A percentile compares a stretch with the other conserved stretches of the same genome.
Evolutionary conservation across 2,888 invertebrate species (phyloP).

Genomic region (Brenthis hecate): DNA sequence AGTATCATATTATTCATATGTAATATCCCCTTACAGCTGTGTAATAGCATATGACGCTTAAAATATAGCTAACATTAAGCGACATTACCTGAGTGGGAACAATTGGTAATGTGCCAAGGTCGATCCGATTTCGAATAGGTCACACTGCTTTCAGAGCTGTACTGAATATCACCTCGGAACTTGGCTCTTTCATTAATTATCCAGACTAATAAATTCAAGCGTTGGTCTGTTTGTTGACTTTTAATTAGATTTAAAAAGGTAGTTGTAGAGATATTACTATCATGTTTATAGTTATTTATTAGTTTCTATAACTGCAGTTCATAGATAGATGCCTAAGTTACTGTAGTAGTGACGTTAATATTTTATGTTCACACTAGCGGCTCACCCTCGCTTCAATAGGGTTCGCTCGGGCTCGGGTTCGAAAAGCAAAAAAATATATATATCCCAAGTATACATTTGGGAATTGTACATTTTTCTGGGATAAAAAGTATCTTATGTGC

Average conservation of each 20-base stretch:
- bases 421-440: no score
- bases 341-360: no score
- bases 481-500: no score
- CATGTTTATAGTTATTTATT: neutral
- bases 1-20: no score
- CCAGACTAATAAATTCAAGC: constrained; percentile 14
- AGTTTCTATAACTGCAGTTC: no score
- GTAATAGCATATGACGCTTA: constrained; percentile 9
- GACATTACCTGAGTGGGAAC: constrained; percentile 34
- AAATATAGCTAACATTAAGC: constrained; percentile 9
- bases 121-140: constrained; percentile 37
- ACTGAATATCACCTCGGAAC: constrained; percentile 28
- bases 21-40: neutral
- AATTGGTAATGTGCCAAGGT: constrained; percentile 41
- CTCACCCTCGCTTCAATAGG: no score
- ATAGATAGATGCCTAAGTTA: no score
- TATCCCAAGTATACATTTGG: no score
- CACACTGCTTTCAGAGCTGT: constrained; percentile 36
- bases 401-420: no score
- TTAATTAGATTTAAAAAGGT: constrained; percentile 13
- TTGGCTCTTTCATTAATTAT: constrained; percentile 29
- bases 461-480: no score
- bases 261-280: neutral
- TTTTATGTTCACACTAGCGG: no score
- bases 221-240: constrained; percentile 7